Evolutionary conservation across 2,888 invertebrate species (phyloP).

Genomic region (Parnassius orleans): DNA sequence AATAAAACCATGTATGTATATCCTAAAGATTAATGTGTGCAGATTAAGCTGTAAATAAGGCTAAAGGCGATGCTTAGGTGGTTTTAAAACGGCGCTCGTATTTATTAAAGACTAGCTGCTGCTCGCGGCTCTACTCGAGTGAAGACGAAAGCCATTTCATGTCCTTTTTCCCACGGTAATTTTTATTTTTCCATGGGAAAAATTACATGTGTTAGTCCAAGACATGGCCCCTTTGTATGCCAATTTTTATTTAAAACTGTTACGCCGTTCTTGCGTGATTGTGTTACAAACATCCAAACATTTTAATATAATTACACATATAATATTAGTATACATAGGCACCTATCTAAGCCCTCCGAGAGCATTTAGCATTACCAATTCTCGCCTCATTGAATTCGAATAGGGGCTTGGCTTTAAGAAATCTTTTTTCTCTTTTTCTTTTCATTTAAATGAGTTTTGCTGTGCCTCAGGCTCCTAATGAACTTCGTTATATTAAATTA

Average conservation of each 20-base stretch:
- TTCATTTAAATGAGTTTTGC: conserved; percentile 21
- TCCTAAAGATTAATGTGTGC: conserved; percentile 2
- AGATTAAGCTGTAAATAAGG: neutral
- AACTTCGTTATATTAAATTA: conserved; percentile 27
- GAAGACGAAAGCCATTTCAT: no score
- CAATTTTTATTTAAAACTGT: no score
- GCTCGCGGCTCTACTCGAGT: no score
- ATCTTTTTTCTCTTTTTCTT: conserved; percentile 19
- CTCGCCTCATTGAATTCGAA: conserved; percentile 66
- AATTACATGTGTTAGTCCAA: no score
- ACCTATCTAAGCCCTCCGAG: conserved; percentile 49
- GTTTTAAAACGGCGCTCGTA: conserved; percentile 10
- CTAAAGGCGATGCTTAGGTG: neutral
- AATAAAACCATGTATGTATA: neutral
- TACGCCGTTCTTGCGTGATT: no score
- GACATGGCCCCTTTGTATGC: no score
- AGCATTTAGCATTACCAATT: conserved; percentile 62
- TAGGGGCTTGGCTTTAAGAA: conserved; percentile 31
- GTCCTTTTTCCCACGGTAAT: no score
- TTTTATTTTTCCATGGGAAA: no score
- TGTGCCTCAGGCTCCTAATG: conserved; percentile 18
- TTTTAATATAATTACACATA: no score
- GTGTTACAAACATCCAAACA: no score
- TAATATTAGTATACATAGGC: conserved; percentile 24
- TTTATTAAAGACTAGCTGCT: conserved; percentile 8